These are phyloP conservation scores for Urocynchramus pylzowi DNA, from an alignment of 2,113 vertebrate genomes.

Conservation along the genomic window DNA sequence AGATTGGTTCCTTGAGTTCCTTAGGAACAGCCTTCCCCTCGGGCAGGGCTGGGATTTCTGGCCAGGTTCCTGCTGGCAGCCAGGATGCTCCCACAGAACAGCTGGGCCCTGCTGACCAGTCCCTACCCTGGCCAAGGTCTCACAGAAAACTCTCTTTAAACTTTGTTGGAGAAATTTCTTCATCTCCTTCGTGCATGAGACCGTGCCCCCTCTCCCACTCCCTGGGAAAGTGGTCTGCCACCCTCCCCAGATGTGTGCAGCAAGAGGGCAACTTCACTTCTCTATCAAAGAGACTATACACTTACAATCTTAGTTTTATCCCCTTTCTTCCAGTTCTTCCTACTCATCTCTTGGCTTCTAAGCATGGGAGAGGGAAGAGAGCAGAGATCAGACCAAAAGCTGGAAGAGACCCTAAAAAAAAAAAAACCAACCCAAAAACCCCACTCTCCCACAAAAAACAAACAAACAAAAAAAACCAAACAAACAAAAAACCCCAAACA, in stretches of 20 bases:
- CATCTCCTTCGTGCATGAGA: neutral
- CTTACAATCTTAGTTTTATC: too few species aligned
- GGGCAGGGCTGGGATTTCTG: neutral
- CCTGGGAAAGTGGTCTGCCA: neutral
- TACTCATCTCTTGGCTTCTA: neutral
- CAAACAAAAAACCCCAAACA: neutral
- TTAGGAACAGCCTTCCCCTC: neutral
- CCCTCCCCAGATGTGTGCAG: neutral
- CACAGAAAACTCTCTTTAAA: neutral
- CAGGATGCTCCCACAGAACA: neutral
- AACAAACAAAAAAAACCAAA: neutral
- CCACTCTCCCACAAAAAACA: neutral
- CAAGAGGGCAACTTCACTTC: neutral
- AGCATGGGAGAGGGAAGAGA: neutral
- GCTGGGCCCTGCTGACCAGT: neutral
- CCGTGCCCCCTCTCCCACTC: rapidly evolving
- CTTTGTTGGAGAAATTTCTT: neutral
- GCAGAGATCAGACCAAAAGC: neutral
- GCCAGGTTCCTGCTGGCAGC: neutral
- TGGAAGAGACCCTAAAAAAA: neutral
- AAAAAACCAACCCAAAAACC: too few species aligned
- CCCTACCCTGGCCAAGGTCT: neutral
- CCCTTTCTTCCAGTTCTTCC: neutral
- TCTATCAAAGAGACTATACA: too few species aligned
- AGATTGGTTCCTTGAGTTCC: neutral